phyloP scores from a whole-genome alignment of 2,797 vertebrate genomes.

The Amblyraja radiata region DNA sequence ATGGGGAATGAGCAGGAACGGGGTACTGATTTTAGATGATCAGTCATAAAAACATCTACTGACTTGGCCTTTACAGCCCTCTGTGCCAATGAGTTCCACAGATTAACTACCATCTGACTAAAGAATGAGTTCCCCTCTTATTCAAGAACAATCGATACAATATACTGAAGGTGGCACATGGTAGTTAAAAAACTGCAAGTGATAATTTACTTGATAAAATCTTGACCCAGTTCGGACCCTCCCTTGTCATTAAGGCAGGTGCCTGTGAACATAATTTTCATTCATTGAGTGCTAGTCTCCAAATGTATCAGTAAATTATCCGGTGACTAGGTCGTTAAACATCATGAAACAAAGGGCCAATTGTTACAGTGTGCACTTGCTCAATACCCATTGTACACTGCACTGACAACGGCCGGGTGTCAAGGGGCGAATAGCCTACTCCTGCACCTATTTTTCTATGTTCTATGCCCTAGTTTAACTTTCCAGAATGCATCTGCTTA shows the following conservation, averaged over 20 bases:
- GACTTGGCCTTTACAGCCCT: no score
- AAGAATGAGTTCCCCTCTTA: no score
- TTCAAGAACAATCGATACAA: neutral
- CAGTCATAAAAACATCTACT: no score
- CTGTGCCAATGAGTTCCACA: no score
- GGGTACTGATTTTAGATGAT: no score
- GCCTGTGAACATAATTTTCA: neutral
- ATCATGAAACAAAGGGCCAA: neutral
- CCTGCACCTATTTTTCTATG: no score
- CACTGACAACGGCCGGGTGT: neutral
- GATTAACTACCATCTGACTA: no score
- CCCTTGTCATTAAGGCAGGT: neutral
- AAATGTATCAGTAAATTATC: neutral
- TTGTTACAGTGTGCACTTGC: neutral
- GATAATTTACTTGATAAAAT: neutral
- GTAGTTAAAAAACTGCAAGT: neutral
- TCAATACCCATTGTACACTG: neutral
- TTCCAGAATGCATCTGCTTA: no score
- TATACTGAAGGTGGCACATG: neutral
- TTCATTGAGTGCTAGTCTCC: neutral
- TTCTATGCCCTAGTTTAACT: no score
- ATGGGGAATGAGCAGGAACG: no score
- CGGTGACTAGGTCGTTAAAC: neutral
- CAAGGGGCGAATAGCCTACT: no score
- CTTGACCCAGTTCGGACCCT: neutral